These are phyloP conservation scores for Cepaea hortensis DNA, from an alignment of 2,888 invertebrate species.

Conservation along the genomic window DNA sequence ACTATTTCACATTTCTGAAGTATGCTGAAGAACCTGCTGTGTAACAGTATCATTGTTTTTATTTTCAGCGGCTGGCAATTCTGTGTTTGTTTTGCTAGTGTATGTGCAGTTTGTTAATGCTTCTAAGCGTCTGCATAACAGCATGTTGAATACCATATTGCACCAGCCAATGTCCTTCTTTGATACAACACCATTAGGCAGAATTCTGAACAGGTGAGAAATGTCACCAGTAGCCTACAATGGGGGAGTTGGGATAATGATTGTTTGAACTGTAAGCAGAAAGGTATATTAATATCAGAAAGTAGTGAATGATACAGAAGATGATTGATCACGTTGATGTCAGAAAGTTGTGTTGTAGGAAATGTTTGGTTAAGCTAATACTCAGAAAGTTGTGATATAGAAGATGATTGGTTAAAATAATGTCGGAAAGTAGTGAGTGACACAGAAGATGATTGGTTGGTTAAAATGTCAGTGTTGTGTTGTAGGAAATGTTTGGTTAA, in stretches of 20 bases:
- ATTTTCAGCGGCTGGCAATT: conserved; percentile 36
- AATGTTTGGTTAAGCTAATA: too few relatives aligned
- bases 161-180: conserved; percentile 73
- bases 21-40: too few relatives aligned
- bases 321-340: too few relatives aligned
- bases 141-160: conserved; percentile 64
- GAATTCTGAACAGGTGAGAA: conserved; percentile 74
- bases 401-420: too few relatives aligned
- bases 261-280: background rate
- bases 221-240: background rate
- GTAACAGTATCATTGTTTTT: background rate
- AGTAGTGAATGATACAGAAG: background rate
- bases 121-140: conserved; percentile 69
- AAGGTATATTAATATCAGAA: background rate
- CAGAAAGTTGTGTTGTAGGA: too few relatives aligned
- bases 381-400: too few relatives aligned
- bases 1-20: too few relatives aligned
- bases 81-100: conserved; percentile 32
- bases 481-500: too few relatives aligned
- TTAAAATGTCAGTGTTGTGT: too few relatives aligned
- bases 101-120: conserved; percentile 45
- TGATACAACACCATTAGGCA: conserved; percentile 76
- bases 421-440: too few relatives aligned
- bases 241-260: background rate
- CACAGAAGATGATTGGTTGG: too few relatives aligned